phyloP scores from a whole-genome alignment of 2,888 invertebrate species.

The Phortica magna region DNA sequence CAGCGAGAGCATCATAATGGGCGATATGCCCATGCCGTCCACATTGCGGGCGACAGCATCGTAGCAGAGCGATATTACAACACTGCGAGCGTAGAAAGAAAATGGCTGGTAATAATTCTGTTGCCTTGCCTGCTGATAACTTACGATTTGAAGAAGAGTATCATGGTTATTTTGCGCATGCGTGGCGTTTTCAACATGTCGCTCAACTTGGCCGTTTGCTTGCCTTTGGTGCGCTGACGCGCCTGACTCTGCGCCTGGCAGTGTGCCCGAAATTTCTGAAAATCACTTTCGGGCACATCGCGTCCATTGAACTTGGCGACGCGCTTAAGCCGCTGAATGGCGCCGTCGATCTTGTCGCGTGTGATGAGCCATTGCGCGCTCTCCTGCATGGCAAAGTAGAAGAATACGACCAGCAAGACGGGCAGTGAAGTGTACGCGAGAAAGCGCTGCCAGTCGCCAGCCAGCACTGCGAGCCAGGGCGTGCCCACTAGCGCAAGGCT shows the following conservation, averaged over 20 bases:
- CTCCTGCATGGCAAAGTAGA: conserved; percentile 80
- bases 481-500: conserved; percentile 79
- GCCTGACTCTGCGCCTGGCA: conserved; percentile 60
- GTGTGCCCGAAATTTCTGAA: conserved; percentile 63
- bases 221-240: conserved; percentile 40
- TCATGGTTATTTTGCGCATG: conserved; percentile 78
- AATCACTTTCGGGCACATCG: conserved; percentile 70
- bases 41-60: conserved; percentile 81
- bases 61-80: conserved; percentile 80
- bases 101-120: background rate
- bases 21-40: conserved; percentile 79
- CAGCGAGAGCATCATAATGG: conserved; percentile 79
- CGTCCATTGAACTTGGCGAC: conserved; percentile 79
- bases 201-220: conserved; percentile 53
- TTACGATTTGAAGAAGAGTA: conserved; percentile 81
- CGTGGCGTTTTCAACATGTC: conserved; percentile 79
- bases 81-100: conserved; percentile 72
- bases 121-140: conserved; percentile 49
- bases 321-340: conserved; percentile 78
- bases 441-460: conserved; percentile 79
- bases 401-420: conserved; percentile 75
- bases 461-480: conserved; percentile 78
- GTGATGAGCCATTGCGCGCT: conserved; percentile 82
- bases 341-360: conserved; percentile 78
- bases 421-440: conserved; percentile 79